Evolutionary conservation across 1,140 invertebrate species (phyloP).

Genomic region (Dreissena rostriformis): DNA sequence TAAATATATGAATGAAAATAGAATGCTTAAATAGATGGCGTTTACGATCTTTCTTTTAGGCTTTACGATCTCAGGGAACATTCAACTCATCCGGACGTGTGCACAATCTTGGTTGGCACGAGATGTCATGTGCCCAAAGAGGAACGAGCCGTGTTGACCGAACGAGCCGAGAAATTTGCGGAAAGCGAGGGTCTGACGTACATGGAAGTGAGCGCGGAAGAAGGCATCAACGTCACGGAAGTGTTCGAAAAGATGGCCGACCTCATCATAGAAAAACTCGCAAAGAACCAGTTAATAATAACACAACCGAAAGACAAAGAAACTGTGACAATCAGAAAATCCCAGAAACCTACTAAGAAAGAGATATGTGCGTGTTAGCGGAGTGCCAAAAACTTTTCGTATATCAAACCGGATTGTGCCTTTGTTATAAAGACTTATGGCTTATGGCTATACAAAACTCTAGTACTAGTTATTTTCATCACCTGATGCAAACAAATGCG

Average conservation of each 20-base stretch:
- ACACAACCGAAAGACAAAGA: too few species aligned
- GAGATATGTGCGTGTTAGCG: too few species aligned
- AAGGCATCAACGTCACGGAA: slow-evolving; percentile 52
- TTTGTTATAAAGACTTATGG: too few species aligned
- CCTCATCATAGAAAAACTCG: slow-evolving; percentile 43
- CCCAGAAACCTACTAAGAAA: too few species aligned
- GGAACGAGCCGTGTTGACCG: slow-evolving; percentile 42
- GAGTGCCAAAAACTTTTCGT: too few species aligned
- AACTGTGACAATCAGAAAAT: too few species aligned
- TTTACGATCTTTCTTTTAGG: slow-evolving; percentile 5
- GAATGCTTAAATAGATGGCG: too few species aligned
- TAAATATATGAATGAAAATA: too few species aligned
- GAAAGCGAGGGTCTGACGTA: slow-evolving; percentile 53
- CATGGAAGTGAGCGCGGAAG: slow-evolving; percentile 58
- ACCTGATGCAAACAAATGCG: too few species aligned
- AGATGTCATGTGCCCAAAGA: slow-evolving; percentile 52
- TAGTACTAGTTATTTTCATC: too few species aligned
- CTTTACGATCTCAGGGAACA: slow-evolving; percentile 56
- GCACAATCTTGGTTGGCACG: slow-evolving; percentile 53
- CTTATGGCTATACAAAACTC: too few species aligned
- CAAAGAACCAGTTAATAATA: slow-evolving; percentile 4
- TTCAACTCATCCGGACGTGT: slow-evolving; percentile 47
- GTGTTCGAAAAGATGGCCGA: slow-evolving; percentile 59
- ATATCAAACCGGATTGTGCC: too few species aligned
- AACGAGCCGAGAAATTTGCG: slow-evolving; percentile 51